phyloP scores from a whole-genome alignment of 2,113 vertebrate species.

The Zapornia atra region DNA sequence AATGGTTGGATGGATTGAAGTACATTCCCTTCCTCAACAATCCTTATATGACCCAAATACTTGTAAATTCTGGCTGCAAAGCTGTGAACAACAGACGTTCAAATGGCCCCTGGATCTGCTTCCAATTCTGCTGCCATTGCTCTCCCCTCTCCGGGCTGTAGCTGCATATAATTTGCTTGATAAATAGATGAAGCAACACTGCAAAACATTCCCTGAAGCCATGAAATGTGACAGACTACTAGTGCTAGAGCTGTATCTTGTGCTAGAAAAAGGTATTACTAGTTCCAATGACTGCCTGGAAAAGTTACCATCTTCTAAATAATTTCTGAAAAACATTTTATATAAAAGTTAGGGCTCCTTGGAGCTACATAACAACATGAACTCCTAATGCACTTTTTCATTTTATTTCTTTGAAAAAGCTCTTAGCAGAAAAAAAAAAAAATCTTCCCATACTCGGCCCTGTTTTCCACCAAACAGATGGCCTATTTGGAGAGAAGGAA shows the following conservation, averaged over 20 bases:
- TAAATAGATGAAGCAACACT: slow-evolving; percentile 29
- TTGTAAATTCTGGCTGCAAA: slow-evolving; percentile 37
- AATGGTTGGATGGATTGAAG: neutral
- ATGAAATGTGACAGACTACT: neutral
- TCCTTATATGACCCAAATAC: neutral
- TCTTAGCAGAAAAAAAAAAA: neutral
- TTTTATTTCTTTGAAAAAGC: neutral
- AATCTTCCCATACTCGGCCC: neutral
- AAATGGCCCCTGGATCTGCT: neutral
- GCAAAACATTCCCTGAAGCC: slow-evolving; percentile 4
- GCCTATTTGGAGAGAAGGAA: slow-evolving; percentile 42
- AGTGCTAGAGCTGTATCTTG: neutral
- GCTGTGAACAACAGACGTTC: neutral
- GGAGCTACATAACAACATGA: neutral
- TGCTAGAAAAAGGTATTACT: neutral
- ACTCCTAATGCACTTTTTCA: neutral
- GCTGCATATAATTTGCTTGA: neutral
- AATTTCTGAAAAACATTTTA: slow-evolving; percentile 1
- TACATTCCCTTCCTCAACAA: neutral
- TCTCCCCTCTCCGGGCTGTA: neutral
- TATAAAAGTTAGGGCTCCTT: neutral
- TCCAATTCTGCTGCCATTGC: neutral
- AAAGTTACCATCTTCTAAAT: neutral
- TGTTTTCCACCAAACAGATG: slow-evolving; percentile 53
- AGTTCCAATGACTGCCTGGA: neutral